Base-by-base conservation (phyloP, 2,797 vertebrate species). In the Carduelis carduelis region DNA sequence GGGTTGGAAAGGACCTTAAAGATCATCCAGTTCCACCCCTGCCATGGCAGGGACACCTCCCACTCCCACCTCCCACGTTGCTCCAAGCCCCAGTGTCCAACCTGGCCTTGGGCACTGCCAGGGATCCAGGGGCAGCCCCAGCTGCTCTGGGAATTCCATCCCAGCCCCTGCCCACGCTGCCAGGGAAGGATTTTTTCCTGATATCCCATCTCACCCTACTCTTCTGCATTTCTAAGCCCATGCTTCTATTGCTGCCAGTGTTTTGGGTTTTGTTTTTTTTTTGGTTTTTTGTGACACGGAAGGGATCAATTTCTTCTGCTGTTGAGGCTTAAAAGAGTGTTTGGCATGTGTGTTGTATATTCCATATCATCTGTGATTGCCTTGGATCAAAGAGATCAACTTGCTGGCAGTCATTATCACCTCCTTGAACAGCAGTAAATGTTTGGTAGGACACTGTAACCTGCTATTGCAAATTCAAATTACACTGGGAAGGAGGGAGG, bases 1-100 rank as follows among this genome's bases (percentile, higher is more conserved):
- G 9, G 11, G 11, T n/a, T 37, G 27, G 27, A n/a, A 75, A 1
- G 23, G 9, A 55, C 7, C 10, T 27, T 28, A 35, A 68, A 75
- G 2, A 0, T 0, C 10, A 34, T 1, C 24, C 9, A 7, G 0
- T 18, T 0, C 11, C 11, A 44, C 2, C 11, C 15, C 5, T 27
- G 44, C 37, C 35, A 47, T 23, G 53, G 41, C 47, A 75, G 61
- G 39, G 55, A 27, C 69, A 41, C 14, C 34, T 81, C 0, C 41
- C 34, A 20, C 34, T 15, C 34, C 34, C 34, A 35, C 34, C 34
- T 35, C 34, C 34, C 34, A 35, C 7, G 34, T 6, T 60, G 41
- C 43, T 57, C 77, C 53, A 1, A 17, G 34, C 14, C 60, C 30
- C 10, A 66, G 0, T 50, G 8, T 47, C 69, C 55, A 75, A 0